Evolutionary conservation across 2,888 invertebrate genomes (phyloP), one percentile per base, ranked within the genome.

Genomic region (Acleris sparsana): DNA sequence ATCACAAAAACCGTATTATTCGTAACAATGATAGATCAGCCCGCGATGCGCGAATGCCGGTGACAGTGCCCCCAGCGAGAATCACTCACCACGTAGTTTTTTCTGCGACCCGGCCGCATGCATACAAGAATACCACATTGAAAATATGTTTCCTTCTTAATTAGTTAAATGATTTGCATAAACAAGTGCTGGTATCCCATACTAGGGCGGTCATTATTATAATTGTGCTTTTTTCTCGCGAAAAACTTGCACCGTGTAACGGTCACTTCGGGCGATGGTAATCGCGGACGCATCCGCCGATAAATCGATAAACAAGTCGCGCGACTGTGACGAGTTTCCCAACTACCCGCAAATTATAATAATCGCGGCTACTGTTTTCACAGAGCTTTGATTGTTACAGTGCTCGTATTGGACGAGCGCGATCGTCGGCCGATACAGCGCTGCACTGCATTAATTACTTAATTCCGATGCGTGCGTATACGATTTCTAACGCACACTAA

Each of bases 181-280:
- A 79, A 85, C 88, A 88, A 89, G 85, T 74, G 78, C 79, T 78
- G 77, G 80, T 75, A 86, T 85, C 84, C 89, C 89, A 89, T 91
- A 89, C 84, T 88, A 84, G 90, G 90, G 85, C 85, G 83, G 85
- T 85, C 83, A 89, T 89, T 89, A 90, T 86, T 83, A 87, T 90
- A 92, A 91, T 89, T 89, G 84, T 88, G 78, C 73, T 80, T 82
- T 87, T 89, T 88, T 85, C 83, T 84, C 83, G 84, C 84, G 86
- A 86, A 89, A 88, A 91, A 87, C 82, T 86, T 85, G 84, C 79
- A 72, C 81, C 72, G 75, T 83, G 85, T 85, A 88, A 88, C 90
- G 88, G 89, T 87, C 83, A 80, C 77, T 71, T 68, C 73, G 76
- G 76, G 73, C 80, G 91, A 89, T 89, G 82, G 81, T 83, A 84